Conservation (phyloP, 2,888 invertebrate species). For the Galerucella nymphaeae region DNA sequence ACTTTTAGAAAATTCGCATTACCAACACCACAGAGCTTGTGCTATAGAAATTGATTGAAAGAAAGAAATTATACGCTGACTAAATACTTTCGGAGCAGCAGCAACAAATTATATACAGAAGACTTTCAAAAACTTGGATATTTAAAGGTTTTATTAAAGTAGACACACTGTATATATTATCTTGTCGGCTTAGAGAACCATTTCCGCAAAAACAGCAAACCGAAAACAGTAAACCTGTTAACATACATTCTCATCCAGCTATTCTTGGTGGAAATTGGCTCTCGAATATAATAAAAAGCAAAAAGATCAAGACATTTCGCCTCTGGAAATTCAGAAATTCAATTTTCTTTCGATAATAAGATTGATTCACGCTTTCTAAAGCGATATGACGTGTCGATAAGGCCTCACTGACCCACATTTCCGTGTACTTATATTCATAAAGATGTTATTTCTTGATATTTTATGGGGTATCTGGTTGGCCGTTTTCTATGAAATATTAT, state of each 20-base stretch:
- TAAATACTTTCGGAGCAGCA: no score
- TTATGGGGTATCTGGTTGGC: slow-evolving; percentile 35
- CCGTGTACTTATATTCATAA: slow-evolving; percentile 40
- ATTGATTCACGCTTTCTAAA: slow-evolving; percentile 51
- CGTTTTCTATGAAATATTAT: slow-evolving; percentile 29
- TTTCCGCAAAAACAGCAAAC: background rate
- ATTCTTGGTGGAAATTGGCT: slow-evolving; percentile 35
- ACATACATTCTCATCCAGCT: slow-evolving; percentile 30
- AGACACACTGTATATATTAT: background rate
- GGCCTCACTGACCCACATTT: slow-evolving; percentile 49
- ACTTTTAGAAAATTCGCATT: no score
- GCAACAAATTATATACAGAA: no score
- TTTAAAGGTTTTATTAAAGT: no score
- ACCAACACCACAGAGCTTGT: background rate
- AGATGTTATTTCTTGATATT: slow-evolving; percentile 45
- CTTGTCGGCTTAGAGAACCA: background rate
- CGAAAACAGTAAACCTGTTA: slow-evolving; percentile 29
- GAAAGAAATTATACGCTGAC: slow-evolving; percentile 15
- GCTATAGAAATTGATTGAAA: background rate
- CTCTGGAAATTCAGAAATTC: slow-evolving; percentile 49
- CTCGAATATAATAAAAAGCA: slow-evolving; percentile 39
- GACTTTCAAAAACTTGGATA: no score
- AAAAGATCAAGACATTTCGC: slow-evolving; percentile 48
- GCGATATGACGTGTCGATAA: slow-evolving; percentile 50
- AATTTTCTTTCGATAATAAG: slow-evolving; percentile 52